Evolutionary conservation across 2,888 invertebrate genomes (phyloP).

Genomic region (Xanthostigma xanthostigma): DNA sequence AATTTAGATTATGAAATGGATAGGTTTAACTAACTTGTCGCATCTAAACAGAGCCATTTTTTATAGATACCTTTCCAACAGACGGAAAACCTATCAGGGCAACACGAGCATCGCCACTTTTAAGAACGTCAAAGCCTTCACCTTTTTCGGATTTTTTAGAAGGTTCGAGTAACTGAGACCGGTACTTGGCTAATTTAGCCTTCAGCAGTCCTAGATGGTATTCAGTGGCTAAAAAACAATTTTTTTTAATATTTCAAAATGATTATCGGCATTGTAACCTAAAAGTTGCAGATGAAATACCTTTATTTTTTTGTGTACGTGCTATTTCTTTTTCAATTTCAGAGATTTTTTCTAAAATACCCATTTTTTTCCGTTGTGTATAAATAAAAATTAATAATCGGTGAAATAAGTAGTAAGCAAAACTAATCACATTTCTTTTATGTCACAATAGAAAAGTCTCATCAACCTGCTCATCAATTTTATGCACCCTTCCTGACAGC

Average conservation of each 20-base stretch:
- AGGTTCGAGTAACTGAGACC: constrained; percentile 88
- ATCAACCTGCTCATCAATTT: no score
- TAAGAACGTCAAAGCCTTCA: constrained; percentile 97
- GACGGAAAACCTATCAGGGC: constrained; percentile 98
- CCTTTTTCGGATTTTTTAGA: constrained; percentile 89
- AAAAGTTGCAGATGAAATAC: constrained; percentile 31
- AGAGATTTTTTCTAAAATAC: constrained; percentile 95
- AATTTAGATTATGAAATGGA: constrained; percentile 3
- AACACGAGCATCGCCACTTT: constrained; percentile 96
- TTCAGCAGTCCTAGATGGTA: constrained; percentile 96
- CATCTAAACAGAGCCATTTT: neutral
- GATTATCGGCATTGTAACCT: no score
- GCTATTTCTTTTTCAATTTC: constrained; percentile 98
- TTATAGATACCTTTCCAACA: constrained; percentile 67
- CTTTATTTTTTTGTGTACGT: constrained; percentile 98
- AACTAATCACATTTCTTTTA: neutral
- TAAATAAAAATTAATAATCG: constrained; percentile 2
- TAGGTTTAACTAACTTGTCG: no score
- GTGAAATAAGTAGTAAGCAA: neutral
- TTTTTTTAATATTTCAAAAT: no score
- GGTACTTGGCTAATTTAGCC: constrained; percentile 90
- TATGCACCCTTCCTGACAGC: no score
- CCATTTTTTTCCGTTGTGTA: constrained; percentile 46
- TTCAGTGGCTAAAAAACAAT: constrained; percentile 70
- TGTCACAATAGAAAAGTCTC: neutral